Conservation (phyloP, 2,797 vertebrate species). For the Tenualosa thibaudeaui region DNA sequence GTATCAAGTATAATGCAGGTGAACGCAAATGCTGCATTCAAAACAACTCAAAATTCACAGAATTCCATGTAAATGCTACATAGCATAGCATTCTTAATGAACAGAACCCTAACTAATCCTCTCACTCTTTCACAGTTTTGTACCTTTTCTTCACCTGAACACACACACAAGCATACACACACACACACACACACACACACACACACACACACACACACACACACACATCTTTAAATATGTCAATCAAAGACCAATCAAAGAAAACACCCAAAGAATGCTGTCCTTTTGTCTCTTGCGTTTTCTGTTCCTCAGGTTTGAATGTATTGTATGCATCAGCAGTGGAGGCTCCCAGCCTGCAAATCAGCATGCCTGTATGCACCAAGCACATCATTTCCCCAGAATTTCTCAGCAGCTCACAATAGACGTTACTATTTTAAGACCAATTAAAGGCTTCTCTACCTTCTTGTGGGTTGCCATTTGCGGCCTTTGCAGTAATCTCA, state of each 20-base stretch:
- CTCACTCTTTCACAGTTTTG: background rate
- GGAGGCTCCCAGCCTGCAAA: background rate
- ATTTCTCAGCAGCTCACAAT: slow-evolving; percentile 11
- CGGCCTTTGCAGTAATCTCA: slow-evolving; percentile 15
- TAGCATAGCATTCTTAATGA: no score
- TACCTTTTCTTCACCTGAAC: background rate
- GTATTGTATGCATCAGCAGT: background rate
- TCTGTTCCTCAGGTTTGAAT: background rate
- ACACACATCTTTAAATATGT: background rate
- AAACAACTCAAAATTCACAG: no score
- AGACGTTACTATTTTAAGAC: slow-evolving; percentile 31
- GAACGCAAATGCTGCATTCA: no score
- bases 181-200: no score
- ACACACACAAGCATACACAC: background rate
- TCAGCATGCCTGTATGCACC: background rate
- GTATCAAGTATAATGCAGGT: no score
- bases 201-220: background rate
- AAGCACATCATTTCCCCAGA: slow-evolving; percentile 39
- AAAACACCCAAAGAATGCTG: background rate
- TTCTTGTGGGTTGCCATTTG: background rate
- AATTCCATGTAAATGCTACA: no score
- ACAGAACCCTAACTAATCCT: no score
- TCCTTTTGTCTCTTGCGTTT: background rate
- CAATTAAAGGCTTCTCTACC: slow-evolving; percentile 30
- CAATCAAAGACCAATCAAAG: slow-evolving; percentile 1